phyloP scores from a whole-genome alignment of 2,113 vertebrate genomes.

The Ammodytes dubius region DNA sequence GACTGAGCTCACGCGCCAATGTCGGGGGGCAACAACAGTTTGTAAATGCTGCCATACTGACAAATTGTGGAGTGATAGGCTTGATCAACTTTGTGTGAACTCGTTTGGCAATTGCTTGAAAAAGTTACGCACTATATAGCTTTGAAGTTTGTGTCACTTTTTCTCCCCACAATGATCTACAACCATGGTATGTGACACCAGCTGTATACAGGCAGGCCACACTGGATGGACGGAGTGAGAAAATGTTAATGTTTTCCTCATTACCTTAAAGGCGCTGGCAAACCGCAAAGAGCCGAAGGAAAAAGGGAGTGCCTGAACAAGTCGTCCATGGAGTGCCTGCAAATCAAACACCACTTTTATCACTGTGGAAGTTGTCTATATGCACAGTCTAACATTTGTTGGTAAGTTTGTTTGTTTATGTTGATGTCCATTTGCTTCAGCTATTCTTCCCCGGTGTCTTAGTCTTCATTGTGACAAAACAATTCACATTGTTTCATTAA shows the following conservation, averaged over 20 bases:
- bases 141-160: not conserved
- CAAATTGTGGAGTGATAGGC: too few relatives aligned
- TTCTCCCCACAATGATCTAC: not conserved
- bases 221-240: not conserved
- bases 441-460: too few relatives aligned
- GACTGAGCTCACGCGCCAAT: too few relatives aligned
- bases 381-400: not conserved
- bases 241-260: not conserved
- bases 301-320: constrained; percentile 66
- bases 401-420: too few relatives aligned
- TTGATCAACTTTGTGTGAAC: too few relatives aligned
- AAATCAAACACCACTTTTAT: not conserved
- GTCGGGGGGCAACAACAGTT: too few relatives aligned
- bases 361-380: not conserved
- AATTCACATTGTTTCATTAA: too few relatives aligned
- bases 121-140: too few relatives aligned
- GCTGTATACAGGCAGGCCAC: not conserved
- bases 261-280: constrained; percentile 86
- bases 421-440: too few relatives aligned
- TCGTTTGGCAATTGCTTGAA: too few relatives aligned
- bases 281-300: constrained; percentile 70
- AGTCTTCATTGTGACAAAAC: too few relatives aligned
- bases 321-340: constrained; percentile 78
- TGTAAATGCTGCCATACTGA: too few relatives aligned
- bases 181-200: not conserved